Conservation (phyloP, 2,888 invertebrate genomes). For the Invenusta paracnida region DNA sequence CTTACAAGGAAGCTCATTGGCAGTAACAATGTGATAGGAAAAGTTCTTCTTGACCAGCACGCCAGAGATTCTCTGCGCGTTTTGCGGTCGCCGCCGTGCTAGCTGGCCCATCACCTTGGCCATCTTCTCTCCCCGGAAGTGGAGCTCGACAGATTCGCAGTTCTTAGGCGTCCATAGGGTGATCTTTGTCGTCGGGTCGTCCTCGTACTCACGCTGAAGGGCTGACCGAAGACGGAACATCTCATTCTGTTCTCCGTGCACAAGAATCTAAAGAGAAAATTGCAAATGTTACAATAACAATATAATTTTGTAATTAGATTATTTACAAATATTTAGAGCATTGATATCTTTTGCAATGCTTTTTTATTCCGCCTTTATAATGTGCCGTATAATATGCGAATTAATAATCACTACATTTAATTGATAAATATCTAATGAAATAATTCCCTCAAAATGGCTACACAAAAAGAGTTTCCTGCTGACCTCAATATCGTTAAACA, state of each 20-base stretch:
- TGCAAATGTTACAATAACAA: too few relatives aligned
- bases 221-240: constrained; percentile 93
- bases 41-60: constrained; percentile 93
- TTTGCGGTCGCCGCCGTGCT: constrained; percentile 75
- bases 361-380: too few relatives aligned
- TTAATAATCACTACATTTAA: too few relatives aligned
- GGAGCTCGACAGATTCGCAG: constrained; percentile 82
- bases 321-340: too few relatives aligned
- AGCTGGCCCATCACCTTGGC: constrained; percentile 93
- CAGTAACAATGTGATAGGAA: constrained; percentile 87
- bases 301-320: too few relatives aligned
- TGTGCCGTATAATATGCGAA: too few relatives aligned
- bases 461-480: too few relatives aligned
- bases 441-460: too few relatives aligned
- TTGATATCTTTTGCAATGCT: too few relatives aligned
- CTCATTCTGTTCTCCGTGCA: constrained; percentile 97
- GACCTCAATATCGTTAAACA: too few relatives aligned
- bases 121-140: constrained; percentile 93
- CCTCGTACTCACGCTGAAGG: constrained; percentile 84
- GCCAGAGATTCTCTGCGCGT: constrained; percentile 77
- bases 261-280: constrained; percentile 72
- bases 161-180: constrained; percentile 91
- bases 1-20: too few relatives aligned
- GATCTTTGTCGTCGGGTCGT: constrained; percentile 73
- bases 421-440: background rate